Percentiles rank a stretch among this genome's conserved stretches.
Conservation (phyloP, 2,888 invertebrate genomes). For the Nesidiocoris tenuis region DNA sequence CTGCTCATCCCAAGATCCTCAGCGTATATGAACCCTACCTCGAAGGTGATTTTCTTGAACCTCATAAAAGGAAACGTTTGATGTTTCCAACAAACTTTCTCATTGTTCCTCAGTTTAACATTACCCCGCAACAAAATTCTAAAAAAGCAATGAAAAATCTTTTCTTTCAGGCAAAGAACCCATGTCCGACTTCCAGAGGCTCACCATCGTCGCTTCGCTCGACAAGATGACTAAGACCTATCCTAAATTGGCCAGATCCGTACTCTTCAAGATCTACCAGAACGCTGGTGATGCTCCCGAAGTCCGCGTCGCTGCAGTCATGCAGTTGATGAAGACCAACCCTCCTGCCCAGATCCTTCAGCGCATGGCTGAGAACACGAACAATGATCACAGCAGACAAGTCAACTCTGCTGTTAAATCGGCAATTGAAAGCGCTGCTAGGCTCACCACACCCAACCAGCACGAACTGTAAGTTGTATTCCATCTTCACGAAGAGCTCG, state of each 20-base stretch:
- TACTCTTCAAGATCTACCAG: conserved; percentile 66
- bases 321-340: conserved; percentile 62
- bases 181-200: conserved; percentile 60
- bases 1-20: conserved; percentile 64
- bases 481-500: too few species aligned
- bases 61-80: too few species aligned
- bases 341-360: conserved; percentile 67
- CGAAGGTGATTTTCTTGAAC: conserved; percentile 57
- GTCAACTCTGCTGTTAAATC: conserved; percentile 67
- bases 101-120: too few species aligned
- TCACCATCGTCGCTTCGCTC: conserved; percentile 63
- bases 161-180: conserved; percentile 53
- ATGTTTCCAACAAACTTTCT: too few species aligned
- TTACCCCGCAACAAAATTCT: too few species aligned
- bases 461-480: conserved; percentile 28
- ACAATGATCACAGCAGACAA: conserved; percentile 62
- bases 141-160: too few species aligned
- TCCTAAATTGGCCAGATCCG: conserved; percentile 60
- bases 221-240: conserved; percentile 58
- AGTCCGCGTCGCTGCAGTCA: conserved; percentile 66
- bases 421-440: conserved; percentile 55
- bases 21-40: conserved; percentile 66
- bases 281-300: conserved; percentile 67
- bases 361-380: conserved; percentile 69
- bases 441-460: conserved; percentile 1